Conservation (phyloP, 2,113 vertebrate genomes). For the Galbula dea region DNA sequence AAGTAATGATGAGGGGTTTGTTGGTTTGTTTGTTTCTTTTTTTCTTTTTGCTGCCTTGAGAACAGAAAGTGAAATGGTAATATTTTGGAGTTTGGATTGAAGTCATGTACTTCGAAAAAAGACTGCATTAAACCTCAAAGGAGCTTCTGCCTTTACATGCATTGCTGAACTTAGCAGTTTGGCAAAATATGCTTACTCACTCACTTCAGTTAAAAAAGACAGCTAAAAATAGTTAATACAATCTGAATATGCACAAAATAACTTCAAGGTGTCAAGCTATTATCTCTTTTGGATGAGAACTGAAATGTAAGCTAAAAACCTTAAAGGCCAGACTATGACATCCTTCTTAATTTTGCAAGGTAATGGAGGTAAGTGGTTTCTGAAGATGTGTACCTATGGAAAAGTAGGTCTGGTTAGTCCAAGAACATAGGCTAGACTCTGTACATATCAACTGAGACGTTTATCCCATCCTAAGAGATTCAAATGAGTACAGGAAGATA, state of each 20-base stretch:
- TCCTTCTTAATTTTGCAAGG: not conserved
- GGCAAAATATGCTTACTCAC: conserved; percentile 22
- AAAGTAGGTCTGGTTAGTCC: not conserved
- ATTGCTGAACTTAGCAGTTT: conserved; percentile 42
- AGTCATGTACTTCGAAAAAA: not conserved
- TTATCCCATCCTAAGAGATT: not conserved
- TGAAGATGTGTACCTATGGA: not conserved
- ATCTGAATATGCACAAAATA: conserved; percentile 41
- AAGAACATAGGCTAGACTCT: not conserved
- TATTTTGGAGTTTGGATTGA: not conserved
- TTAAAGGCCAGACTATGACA: not conserved
- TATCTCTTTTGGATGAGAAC: not conserved
- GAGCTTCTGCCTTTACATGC: not conserved
- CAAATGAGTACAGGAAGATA: not conserved
- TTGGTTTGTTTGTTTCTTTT: not conserved
- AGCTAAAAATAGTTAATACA: conserved; percentile 38
- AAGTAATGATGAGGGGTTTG: not conserved
- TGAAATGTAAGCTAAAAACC: not conserved
- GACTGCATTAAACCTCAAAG: conserved; percentile 30
- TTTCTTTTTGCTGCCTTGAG: not conserved
- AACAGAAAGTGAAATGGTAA: not conserved
- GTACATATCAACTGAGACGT: not conserved
- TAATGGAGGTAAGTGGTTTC: not conserved
- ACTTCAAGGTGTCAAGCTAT: not conserved
- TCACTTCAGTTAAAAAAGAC: not conserved